Conservation (phyloP, 2,888 invertebrate genomes). For the Lomographa bimaculata region DNA sequence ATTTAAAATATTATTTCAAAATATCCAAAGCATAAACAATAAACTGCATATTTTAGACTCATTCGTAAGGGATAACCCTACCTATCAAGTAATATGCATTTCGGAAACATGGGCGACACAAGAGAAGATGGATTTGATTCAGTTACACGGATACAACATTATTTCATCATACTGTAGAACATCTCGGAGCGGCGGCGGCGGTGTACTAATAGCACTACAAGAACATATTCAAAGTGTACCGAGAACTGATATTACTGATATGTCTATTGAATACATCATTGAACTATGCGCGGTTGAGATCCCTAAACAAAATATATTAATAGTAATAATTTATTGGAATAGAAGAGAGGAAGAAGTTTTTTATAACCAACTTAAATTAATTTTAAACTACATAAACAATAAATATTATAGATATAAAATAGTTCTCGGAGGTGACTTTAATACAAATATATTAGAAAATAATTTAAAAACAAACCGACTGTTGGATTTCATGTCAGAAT, state of each 20-base stretch:
- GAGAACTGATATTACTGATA: slow-evolving; percentile 1
- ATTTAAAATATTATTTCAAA: slow-evolving; percentile 3
- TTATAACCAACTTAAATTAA: neutral
- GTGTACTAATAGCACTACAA: neutral
- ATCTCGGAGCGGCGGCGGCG: neutral
- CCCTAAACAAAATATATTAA: neutral
- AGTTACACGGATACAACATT: neutral
- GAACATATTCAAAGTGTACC: neutral
- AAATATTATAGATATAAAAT: neutral
- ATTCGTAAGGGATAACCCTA: neutral
- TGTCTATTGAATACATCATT: slow-evolving; percentile 1
- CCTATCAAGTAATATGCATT: slow-evolving; percentile 2
- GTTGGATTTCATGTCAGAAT: neutral
- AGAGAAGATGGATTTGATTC: neutral
- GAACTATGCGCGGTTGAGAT: slow-evolving; percentile 3
- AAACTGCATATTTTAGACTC: slow-evolving; percentile 2
- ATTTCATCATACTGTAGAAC: slow-evolving; percentile 2
- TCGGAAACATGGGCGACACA: slow-evolving; percentile 1
- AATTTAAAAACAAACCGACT: neutral
- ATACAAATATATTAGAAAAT: slow-evolving; percentile 1
- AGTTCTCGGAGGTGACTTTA: neutral
- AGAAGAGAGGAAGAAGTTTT: slow-evolving; percentile 2
- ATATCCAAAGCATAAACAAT: neutral
- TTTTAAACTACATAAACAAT: neutral
- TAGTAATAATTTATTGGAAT: slow-evolving; percentile 3